Evolutionary conservation across 2,113 vertebrate species (phyloP).

Genomic region (Cinclus cinclus): DNA sequence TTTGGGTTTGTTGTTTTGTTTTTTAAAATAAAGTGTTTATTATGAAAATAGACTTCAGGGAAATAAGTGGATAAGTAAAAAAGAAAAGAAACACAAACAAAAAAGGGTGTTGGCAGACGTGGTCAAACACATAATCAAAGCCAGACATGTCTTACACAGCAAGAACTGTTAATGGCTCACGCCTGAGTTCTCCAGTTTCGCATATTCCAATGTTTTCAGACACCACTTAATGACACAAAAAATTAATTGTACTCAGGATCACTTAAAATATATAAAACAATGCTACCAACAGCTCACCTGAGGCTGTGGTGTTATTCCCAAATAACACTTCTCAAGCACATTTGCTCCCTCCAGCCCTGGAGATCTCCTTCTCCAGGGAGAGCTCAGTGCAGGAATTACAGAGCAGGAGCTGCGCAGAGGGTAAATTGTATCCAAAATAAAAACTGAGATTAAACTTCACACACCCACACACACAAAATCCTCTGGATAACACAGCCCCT

Average conservation of each 20-base stretch:
- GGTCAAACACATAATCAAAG: background rate
- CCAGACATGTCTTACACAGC: background rate
- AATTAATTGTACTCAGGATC: background rate
- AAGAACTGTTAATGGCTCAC: background rate
- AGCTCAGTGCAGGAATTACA: background rate
- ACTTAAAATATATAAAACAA: background rate
- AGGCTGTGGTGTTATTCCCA: background rate
- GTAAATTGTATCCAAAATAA: background rate
- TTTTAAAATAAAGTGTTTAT: conserved; percentile 8
- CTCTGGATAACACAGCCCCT: background rate
- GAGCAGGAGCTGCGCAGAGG: background rate
- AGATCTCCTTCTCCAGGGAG: background rate
- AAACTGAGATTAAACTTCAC: background rate
- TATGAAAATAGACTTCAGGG: conserved; percentile 39
- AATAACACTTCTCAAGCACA: background rate
- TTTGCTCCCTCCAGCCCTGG: background rate
- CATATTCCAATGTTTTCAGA: background rate
- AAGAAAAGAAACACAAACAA: background rate
- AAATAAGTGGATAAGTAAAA: background rate
- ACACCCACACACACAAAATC: background rate
- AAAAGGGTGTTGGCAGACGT: conserved; percentile 2
- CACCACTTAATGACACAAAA: background rate
- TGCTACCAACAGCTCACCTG: background rate
- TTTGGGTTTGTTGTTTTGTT: background rate
- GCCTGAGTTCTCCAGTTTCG: background rate